Conservation (phyloP, 1,140 invertebrate species). For the Drosophila tsacasi region DNA sequence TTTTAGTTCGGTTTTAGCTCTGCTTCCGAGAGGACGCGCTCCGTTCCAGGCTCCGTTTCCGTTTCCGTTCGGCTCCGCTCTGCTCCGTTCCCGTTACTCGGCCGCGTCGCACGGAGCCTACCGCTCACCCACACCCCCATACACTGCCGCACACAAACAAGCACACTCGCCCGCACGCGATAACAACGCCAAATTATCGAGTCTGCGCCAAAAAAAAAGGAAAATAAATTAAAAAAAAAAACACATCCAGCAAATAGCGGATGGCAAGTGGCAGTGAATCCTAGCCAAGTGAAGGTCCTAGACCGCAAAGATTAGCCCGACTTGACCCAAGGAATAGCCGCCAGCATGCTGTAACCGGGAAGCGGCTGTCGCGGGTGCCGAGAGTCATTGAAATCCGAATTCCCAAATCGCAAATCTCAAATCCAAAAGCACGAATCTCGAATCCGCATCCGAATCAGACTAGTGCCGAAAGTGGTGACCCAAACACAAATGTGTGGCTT, state of each 20-base stretch:
- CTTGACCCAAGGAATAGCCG: constrained; percentile 25
- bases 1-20: constrained; percentile 83
- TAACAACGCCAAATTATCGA: constrained; percentile 80
- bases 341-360: constrained; percentile 24
- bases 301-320: constrained; percentile 16
- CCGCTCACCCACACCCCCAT: constrained; percentile 40
- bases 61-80: constrained; percentile 12
- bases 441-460: constrained; percentile 4
- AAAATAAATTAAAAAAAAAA: not conserved
- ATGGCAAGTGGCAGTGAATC: constrained; percentile 54
- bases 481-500: constrained; percentile 63
- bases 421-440: not conserved
- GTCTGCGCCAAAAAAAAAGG: constrained; percentile 63
- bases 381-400: not conserved
- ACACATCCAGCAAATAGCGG: constrained; percentile 24
- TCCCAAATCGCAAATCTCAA: not conserved
- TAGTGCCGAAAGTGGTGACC: constrained; percentile 38
- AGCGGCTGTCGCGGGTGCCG: constrained; percentile 12
- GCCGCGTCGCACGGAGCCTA: constrained; percentile 63
- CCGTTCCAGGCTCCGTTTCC: constrained; percentile 27
- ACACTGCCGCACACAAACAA: constrained; percentile 26
- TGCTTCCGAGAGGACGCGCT: constrained; percentile 75
- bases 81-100: constrained; percentile 31
- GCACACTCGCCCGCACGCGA: constrained; percentile 44
- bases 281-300: constrained; percentile 20